phyloP scores from a whole-genome alignment of 1,140 invertebrate species.

The Zophobas atratus region DNA sequence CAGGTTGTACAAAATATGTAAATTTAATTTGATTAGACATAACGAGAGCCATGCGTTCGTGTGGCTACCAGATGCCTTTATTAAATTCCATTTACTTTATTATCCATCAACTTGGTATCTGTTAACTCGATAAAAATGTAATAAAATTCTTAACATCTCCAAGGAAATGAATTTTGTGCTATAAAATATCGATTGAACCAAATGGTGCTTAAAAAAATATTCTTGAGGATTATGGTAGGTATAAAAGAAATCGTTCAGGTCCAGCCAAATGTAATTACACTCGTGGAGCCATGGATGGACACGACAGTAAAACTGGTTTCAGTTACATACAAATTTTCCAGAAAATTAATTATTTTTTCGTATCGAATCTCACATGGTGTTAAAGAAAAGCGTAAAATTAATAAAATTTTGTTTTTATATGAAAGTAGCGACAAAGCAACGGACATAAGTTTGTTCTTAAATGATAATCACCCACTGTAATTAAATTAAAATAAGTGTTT shows the following conservation, averaged over 20 bases:
- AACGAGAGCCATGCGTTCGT: constrained; percentile 9
- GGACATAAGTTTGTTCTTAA: too few species aligned
- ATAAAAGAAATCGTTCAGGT: background rate
- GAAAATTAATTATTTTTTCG: too few species aligned
- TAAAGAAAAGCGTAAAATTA: too few species aligned
- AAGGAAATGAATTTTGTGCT: constrained; percentile 2
- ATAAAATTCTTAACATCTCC: constrained; percentile 24
- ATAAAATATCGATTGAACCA: constrained; percentile 23
- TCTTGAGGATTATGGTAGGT: background rate
- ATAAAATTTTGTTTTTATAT: too few species aligned
- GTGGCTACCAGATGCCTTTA: constrained; percentile 18
- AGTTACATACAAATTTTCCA: too few species aligned
- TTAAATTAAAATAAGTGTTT: too few species aligned
- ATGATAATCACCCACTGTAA: too few species aligned
- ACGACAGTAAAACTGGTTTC: too few species aligned
- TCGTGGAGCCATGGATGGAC: too few species aligned
- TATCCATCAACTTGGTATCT: constrained; percentile 33
- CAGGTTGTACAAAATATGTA: constrained; percentile 35
- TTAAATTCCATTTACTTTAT: constrained; percentile 29
- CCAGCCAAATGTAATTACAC: too few species aligned
- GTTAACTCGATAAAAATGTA: constrained; percentile 32
- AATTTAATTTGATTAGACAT: constrained; percentile 33
- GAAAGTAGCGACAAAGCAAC: too few species aligned
- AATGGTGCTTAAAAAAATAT: constrained; percentile 2
- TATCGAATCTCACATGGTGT: too few species aligned